Evolutionary conservation across 2,888 invertebrate genomes (phyloP).

Genomic region (Hypolimnas misippus): DNA sequence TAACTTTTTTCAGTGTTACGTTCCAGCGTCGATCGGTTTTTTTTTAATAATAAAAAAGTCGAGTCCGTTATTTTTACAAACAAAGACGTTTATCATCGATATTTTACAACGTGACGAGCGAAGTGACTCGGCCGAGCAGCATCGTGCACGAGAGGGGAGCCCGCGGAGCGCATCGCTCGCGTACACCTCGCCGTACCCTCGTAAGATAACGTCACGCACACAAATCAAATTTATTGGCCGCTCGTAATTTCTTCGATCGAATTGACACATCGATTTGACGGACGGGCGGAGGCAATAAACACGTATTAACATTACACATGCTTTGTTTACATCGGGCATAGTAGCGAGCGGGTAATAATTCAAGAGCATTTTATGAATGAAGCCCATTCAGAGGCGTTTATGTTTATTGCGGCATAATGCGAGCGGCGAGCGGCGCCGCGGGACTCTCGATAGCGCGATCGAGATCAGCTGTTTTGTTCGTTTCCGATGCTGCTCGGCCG

Average conservation of each 20-base stretch:
- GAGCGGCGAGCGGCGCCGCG: slow-evolving; percentile 20
- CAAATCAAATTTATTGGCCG: slow-evolving; percentile 30
- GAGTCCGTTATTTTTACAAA: not conserved
- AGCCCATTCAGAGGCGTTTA: slow-evolving; percentile 54
- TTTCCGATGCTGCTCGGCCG: slow-evolving; percentile 31
- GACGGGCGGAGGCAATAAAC: slow-evolving; percentile 28
- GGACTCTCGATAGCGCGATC: slow-evolving; percentile 29
- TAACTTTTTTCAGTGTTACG: not conserved
- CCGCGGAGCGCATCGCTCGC: not conserved
- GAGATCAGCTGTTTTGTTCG: slow-evolving; percentile 38
- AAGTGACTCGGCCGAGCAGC: not conserved
- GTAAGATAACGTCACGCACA: slow-evolving; percentile 22
- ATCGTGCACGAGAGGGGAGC: not conserved
- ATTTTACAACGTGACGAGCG: not conserved
- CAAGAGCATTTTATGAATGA: slow-evolving; percentile 69
- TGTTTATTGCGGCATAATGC: slow-evolving; percentile 61
- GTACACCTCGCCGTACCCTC: not conserved
- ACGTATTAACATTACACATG: slow-evolving; percentile 35
- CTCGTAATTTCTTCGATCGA: slow-evolving; percentile 23
- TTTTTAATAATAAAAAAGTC: not conserved
- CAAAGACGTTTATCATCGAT: not conserved
- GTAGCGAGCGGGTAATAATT: slow-evolving; percentile 56
- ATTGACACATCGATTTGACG: slow-evolving; percentile 37
- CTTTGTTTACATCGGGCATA: slow-evolving; percentile 41
- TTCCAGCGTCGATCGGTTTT: not conserved